Base-by-base conservation (phyloP, 2,797 vertebrate species). In the Lutjanus argentimaculatus region DNA sequence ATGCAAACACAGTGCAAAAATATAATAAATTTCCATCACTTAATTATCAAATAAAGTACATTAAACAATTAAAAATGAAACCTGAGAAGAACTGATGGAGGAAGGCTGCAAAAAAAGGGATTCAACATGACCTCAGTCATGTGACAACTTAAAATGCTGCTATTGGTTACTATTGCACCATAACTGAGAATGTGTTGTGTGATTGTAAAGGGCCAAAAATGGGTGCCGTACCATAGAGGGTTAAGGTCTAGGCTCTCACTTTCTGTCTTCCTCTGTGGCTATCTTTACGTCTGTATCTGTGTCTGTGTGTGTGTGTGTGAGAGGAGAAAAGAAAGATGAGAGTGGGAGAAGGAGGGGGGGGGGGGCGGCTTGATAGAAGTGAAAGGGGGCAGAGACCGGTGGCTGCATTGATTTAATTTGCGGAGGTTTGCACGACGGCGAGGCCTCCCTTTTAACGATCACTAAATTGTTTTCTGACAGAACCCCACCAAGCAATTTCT, bases 391-490 rank as follows among this genome's bases (percentile, higher is more conserved):
- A 92, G 84, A 94, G 91, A 94, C 87, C 90, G 83, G 89, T 91
- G 90, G 92, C 89, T 91, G 93, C 90, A 93, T 93, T 95, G 95
- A 95, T 96, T 94, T 96, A 94, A 90, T 95, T 96, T 95, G 84
- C 93, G 91, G 93, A 95, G 93, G 96, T 96, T 95, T 95, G 93
- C 91, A 86, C 92, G 93, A 94, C 92, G 89, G 72, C 67, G 92
- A 96, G 95, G 96, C 95, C 95, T 95, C 95, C 97, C 97, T 97
- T 95, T 98, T 97, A 98, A 97, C 96, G 95, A 95, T 95, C 67
- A 95, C 96, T 98, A 97, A 98, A 98, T 97, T 97, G 97, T 97
- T 97, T 97, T 96, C 96, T 97, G 97, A 97, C 97, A 97, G 97
- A 95, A 94, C 93, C 92, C 95, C 95, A 95, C 72, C 94, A 96